Evolutionary conservation across 2,797 vertebrate genomes (phyloP).

Genomic region (Sebastes steindachneri): DNA sequence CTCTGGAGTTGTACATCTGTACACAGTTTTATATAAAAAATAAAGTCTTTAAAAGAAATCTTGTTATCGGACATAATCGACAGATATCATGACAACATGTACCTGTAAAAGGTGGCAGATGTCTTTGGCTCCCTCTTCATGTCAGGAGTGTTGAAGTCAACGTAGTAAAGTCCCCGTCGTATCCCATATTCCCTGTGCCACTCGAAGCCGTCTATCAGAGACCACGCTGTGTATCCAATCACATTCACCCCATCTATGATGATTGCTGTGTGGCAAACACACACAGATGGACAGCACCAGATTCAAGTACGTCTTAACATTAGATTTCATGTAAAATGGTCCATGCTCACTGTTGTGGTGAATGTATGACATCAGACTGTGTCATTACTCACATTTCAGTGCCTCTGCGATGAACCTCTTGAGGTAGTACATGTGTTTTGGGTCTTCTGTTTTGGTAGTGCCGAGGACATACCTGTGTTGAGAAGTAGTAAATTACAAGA

Average conservation of each 20-base stretch:
- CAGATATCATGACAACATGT: no score
- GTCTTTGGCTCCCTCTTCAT: slow-evolving; percentile 93
- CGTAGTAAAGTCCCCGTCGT: slow-evolving; percentile 92
- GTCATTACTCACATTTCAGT: slow-evolving; percentile 88
- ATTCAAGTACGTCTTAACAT: neutral
- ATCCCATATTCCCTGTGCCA: slow-evolving; percentile 94
- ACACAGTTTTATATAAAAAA: neutral
- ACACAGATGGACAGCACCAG: neutral
- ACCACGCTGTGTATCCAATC: slow-evolving; percentile 97
- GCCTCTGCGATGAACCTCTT: slow-evolving; percentile 95
- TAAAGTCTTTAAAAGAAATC: neutral
- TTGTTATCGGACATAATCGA: neutral
- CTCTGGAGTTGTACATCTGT: neutral
- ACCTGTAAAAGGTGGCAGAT: slow-evolving; percentile 92
- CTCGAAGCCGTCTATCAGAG: slow-evolving; percentile 95
- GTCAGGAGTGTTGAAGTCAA: slow-evolving; percentile 92
- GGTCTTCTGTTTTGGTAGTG: slow-evolving; percentile 91
- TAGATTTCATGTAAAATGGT: neutral
- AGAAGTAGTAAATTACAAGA: neutral
- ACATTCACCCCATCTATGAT: slow-evolving; percentile 88
- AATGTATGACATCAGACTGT: neutral
- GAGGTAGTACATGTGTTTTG: slow-evolving; percentile 95
- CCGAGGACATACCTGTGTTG: slow-evolving; percentile 86
- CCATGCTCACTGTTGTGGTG: neutral
- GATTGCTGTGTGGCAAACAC: slow-evolving; percentile 83